A percentile compares a stretch with the other conserved stretches of the same genome.
phyloP scores from a whole-genome alignment of 1,140 invertebrate species.

The Drosophila kurseongensis region DNA sequence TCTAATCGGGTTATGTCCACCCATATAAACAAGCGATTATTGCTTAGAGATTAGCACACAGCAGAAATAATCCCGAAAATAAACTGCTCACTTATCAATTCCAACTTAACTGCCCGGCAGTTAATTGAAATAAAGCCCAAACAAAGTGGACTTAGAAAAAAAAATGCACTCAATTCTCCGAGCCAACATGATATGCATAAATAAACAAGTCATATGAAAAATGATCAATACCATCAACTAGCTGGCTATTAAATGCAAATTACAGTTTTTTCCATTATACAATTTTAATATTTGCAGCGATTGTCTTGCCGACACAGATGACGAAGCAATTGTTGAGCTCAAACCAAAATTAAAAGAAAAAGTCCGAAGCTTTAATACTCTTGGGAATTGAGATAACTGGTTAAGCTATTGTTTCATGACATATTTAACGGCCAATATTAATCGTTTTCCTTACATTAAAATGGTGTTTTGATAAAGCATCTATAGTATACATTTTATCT shows the following conservation, averaged over 20 bases:
- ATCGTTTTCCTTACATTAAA: neutral
- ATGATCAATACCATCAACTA: slow-evolving; percentile 39
- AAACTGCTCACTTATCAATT: slow-evolving; percentile 30
- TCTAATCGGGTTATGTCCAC: slow-evolving; percentile 48
- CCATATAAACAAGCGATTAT: slow-evolving; percentile 37
- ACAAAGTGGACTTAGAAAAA: slow-evolving; percentile 8
- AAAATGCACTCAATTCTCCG: slow-evolving; percentile 29
- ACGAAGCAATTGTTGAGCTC: slow-evolving; percentile 21
- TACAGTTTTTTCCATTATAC: slow-evolving; percentile 27
- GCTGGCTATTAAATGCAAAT: slow-evolving; percentile 53
- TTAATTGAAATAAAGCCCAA: slow-evolving; percentile 7
- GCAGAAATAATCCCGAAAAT: slow-evolving; percentile 24
- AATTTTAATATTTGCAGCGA: slow-evolving; percentile 37
- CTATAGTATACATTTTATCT: no score
- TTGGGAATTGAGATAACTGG: neutral
- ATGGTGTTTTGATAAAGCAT: no score
- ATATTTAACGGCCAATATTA: neutral
- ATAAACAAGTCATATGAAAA: slow-evolving; percentile 45
- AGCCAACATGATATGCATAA: slow-evolving; percentile 57
- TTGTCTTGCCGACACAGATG: slow-evolving; percentile 26
- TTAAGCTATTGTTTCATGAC: neutral
- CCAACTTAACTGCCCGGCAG: slow-evolving; percentile 7
- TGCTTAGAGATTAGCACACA: slow-evolving; percentile 50
- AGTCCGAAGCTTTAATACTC: slow-evolving; percentile 9
- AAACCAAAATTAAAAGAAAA: neutral